A percentile compares a stretch with the other conserved stretches of the same genome.
Conservation (phyloP, 2,888 invertebrate species). For the Syritta pipiens region DNA sequence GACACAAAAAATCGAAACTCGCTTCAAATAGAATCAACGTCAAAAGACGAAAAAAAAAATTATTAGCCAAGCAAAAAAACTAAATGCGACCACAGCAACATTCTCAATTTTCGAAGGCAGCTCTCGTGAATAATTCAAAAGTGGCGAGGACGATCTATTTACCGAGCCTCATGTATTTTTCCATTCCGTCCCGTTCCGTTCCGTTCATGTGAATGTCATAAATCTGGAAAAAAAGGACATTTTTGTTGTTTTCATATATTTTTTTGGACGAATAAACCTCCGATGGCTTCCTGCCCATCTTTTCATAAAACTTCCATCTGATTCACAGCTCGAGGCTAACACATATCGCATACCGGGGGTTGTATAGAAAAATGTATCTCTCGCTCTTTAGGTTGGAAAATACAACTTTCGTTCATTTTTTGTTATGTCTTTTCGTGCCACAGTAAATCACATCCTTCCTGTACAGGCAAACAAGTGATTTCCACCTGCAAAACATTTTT, state of each 20-base stretch:
- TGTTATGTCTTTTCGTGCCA: conserved; percentile 70
- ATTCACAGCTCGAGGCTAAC: conserved; percentile 41
- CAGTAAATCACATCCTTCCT: conserved; percentile 78
- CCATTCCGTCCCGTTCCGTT: no score
- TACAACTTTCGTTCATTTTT: conserved; percentile 2
- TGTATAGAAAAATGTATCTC: conserved; percentile 14
- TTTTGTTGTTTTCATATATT: not conserved
- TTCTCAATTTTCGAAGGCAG: conserved; percentile 8
- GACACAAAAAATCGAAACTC: no score
- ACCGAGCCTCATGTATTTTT: conserved; percentile 15
- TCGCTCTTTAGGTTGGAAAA: conserved; percentile 4
- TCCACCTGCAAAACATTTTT: conserved; percentile 70
- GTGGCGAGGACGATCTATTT: conserved; percentile 21
- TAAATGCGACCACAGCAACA: conserved; percentile 1
- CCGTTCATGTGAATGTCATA: conserved; percentile 41
- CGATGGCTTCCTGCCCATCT: conserved; percentile 22
- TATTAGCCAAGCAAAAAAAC: conserved; percentile 9
- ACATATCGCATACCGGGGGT: conserved; percentile 9
- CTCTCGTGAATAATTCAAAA: conserved; percentile 30
- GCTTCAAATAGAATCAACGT: no score
- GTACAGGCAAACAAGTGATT: conserved; percentile 77
- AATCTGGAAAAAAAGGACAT: conserved; percentile 31
- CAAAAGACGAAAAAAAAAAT: conserved; percentile 9
- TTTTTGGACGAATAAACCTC: conserved; percentile 18
- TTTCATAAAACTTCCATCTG: conserved; percentile 37